Evolutionary conservation across 2,888 invertebrate genomes (phyloP).

Genomic region (Eupithecia tripunctaria): DNA sequence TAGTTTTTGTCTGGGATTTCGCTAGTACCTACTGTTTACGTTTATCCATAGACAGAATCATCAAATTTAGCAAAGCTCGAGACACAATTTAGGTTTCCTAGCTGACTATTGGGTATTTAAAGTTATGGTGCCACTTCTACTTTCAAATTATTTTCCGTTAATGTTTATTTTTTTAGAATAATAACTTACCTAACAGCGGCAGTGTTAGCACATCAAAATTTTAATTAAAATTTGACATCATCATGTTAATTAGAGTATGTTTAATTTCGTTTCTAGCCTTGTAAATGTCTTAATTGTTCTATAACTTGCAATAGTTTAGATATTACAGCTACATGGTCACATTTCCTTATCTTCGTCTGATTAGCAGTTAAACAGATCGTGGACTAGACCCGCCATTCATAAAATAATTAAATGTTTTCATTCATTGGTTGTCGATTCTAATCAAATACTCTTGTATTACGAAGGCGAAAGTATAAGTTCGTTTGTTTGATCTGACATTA

Average conservation of each 20-base stretch:
- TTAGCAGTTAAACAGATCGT: background rate
- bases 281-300: constrained; percentile 23
- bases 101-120: background rate
- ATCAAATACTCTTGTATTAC: background rate
- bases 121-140: background rate
- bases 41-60: background rate
- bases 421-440: background rate
- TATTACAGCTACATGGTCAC: constrained; percentile 16
- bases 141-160: background rate
- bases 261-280: constrained; percentile 22
- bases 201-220: constrained; percentile 24
- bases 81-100: background rate
- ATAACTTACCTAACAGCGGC: background rate
- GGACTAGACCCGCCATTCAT: background rate
- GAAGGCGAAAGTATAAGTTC: background rate
- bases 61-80: background rate
- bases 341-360: constrained; percentile 14
- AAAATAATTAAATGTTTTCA: background rate
- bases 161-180: background rate
- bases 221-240: constrained; percentile 28
- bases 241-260: constrained; percentile 22
- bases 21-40: background rate
- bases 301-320: constrained; percentile 26
- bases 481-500: background rate
- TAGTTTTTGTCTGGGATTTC: background rate